Conservation (phyloP, 2,113 vertebrate species). For the Hydropotes inermis region DNA sequence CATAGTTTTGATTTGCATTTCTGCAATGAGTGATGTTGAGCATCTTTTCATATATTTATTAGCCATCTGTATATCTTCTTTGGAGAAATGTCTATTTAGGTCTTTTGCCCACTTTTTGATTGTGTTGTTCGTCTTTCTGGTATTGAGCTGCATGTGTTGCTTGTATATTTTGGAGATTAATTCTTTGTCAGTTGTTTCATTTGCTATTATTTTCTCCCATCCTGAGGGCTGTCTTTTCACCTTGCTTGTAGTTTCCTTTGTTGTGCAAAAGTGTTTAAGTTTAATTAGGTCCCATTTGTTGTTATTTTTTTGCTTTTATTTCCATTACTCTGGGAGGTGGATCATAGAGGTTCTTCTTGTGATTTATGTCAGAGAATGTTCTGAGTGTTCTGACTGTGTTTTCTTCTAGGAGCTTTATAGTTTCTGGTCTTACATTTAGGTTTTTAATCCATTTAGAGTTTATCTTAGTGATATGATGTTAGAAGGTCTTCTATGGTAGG, state of each 20-base stretch:
- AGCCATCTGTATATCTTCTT: not conserved
- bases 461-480: not conserved
- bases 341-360: not conserved
- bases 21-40: not conserved
- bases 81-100: not conserved
- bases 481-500: not conserved
- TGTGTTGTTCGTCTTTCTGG: not conserved
- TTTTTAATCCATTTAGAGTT: not conserved
- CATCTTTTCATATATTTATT: not conserved
- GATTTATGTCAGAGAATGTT: not conserved
- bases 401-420: not conserved
- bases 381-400: not conserved
- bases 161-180: not conserved
- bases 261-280: not conserved
- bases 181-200: not conserved
- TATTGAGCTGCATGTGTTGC: not conserved
- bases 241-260: not conserved
- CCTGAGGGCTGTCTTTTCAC: not conserved
- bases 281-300: not conserved
- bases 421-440: not conserved
- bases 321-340: not conserved
- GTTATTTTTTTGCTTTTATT: not conserved
- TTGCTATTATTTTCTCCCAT: not conserved
- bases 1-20: fast-evolving
- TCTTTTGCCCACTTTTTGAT: not conserved